Base-by-base conservation (phyloP, 2,113 vertebrate genomes). In the cat (Felis catus) region DNA sequence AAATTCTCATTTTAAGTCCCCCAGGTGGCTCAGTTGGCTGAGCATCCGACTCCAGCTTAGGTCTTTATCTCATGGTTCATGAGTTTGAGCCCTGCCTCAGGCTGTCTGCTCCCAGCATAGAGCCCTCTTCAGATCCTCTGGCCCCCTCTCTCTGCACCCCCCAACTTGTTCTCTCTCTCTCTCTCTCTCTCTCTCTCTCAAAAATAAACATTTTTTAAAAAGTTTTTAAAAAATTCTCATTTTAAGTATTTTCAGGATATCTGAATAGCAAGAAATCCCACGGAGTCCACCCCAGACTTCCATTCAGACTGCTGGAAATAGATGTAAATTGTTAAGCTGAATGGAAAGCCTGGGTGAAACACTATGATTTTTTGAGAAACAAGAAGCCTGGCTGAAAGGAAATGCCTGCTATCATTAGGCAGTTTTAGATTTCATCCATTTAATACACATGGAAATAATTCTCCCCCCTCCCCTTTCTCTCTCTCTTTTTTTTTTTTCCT, bases 201-300 rank as follows among this genome's bases (percentile, higher is more conserved):
- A 61, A 23, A 61, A 25, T 61, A 61, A 61, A 61, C 21, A 23
- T 61, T 61, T 58, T 58, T 61, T 1, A 0, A 23, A 61, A 61
- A 25, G 7, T 61, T 61, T 23, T 61, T 25, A 3, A 68, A 9
- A 71, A 90, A 55, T 39, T 96, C 76, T 80, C 45, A 33, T 76
- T 92, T 97, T 63, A 87, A 95, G 29, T 79, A 74, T 91, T 95
- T 96, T 39, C 66, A 94, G 85, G 86, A 88, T 79, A 80, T 48
- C 45, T 78, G 45, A 88, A 63, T 68, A 91, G 95, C 92, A 88
- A 94, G 71, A 81, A 61, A 51, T 91, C 45, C 92, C 76, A 70
- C 8, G 0, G 82, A 87, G 51, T 93, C 63, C 86, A 78, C 5
- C 4, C 27, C 8, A 87, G 63, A 66, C 41, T 83, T 68, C 76